Base-by-base conservation (phyloP, 1,140 invertebrate genomes). In the Radopholus similis region DNA sequence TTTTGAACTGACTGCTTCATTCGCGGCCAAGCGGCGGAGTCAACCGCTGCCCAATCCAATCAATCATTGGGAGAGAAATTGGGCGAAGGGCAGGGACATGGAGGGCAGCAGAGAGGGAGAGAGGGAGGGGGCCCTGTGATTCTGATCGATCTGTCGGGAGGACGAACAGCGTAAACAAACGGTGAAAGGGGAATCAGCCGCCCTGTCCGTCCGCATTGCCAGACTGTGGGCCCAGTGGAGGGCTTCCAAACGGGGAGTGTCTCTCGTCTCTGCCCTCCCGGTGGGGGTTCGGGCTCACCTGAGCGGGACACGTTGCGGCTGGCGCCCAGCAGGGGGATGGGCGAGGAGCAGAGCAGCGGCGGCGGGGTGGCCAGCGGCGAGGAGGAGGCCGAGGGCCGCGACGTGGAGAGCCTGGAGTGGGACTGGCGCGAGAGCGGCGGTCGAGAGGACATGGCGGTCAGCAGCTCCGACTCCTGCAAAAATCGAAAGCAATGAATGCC, bases 341-440 rank as follows among this genome's bases (percentile, higher is more conserved):
- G 64, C 32, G 68, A 68, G 8, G 51, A 55, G 51, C 68, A 68
- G 18, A 38, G 26, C 23, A 30, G 65, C 40, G 68, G 68, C 18
- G 68, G 68, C 15, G 68, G 40, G 37, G 68, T 53, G 15, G 68
- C 64, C 9, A 70, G 53, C 30, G 68, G 68, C n/a, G 68, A 70
- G 4, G 44, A 55, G 40, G 47, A 69, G 40, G 42, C 54, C 34
- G 66, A 66, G 21, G 51, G 64, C 30, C 64, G 64, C 15, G 64
- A 66, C 11, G 30, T 42, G 32, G 66, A 67, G 6, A 59, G 66
- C 0, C 60, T 28, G 18, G 58, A 62, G 47, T 62, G 9, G n/a
- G 58, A 21, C 47, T 23, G 15, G 34, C 58, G 37, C 40, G 42
- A 18, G 28, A 32, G 47, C 38, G 58, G n/a, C 35, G 23, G 26